phyloP scores from a whole-genome alignment of 2,113 vertebrate species.

The Trinectes maculatus region DNA sequence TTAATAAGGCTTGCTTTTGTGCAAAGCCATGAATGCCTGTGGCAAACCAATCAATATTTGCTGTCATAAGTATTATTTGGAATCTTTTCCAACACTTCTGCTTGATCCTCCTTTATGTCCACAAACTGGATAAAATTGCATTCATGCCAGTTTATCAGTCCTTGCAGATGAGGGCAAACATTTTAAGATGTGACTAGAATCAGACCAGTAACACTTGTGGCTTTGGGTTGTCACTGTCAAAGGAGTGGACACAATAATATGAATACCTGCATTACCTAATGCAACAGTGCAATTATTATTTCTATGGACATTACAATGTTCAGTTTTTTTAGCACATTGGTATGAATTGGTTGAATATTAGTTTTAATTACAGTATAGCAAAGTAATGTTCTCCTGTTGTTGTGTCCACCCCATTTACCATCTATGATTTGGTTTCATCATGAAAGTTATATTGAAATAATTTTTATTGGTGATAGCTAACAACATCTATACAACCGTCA shows the following conservation, averaged over 20 bases:
- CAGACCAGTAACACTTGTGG: conserved; percentile 22
- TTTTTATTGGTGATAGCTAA: conserved; percentile 29
- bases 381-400: neutral
- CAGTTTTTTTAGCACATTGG: too few relatives aligned
- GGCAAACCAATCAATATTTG: conserved; percentile 50
- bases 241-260: conserved; percentile 18
- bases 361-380: neutral
- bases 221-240: conserved; percentile 21
- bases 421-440: conserved; percentile 7
- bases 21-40: conserved; percentile 36
- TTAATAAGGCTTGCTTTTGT: conserved; percentile 45
- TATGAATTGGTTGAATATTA: neutral
- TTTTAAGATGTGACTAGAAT: neutral
- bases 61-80: conserved; percentile 47
- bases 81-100: conserved; percentile 30
- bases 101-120: conserved; percentile 32
- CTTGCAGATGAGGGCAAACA: conserved; percentile 17
- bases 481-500: too few relatives aligned
- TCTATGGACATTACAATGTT: conserved; percentile 1
- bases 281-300: conserved; percentile 5
- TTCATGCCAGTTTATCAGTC: conserved; percentile 5
- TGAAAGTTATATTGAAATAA: neutral
- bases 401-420: conserved; percentile 19
- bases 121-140: conserved; percentile 14
- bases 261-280: conserved; percentile 9